Evolutionary conservation across 2,888 invertebrate genomes (phyloP), one percentile per base, ranked within the genome.

Genomic region (Trichopoda pennipes): DNA sequence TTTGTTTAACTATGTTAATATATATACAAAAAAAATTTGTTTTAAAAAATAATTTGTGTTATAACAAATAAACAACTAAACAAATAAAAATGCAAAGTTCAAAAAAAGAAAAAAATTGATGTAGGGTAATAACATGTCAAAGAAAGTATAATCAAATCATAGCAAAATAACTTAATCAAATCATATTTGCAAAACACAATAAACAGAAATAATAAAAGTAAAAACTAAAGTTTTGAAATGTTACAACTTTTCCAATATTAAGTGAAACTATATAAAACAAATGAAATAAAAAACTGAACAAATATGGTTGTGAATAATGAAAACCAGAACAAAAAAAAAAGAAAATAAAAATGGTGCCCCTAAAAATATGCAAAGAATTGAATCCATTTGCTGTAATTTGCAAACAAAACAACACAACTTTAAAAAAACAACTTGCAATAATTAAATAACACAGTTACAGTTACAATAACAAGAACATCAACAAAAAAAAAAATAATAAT

Each of bases 261-360:
- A 78, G 7, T 58, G 28, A 51, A 53, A 35, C 14, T n/a, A 42
- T 35, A 78, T 17, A 51, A 68, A 53, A 73, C 35, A 53, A 58
- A 14, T 49, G 47, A 49, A 63, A 75, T 66, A 66, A 10, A 55
- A 76, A 42, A 28, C n/a, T n/a, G 28, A 28, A 68, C 38, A 80
- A 79, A 75, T 23, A 84, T 80, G 84, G 84, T 84, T 84, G 84
- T 84, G 84, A 84, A 80, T 53, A 77, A 21, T 70, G 60, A 77
- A 69, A 61, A 47, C 74, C 35, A 51, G 17, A 17, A 73, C 12
- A 56, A 28, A 28, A 28, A 28, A 56, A 28, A 28, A 28, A 28
- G 17, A 42, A 38, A 42, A 58, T n/a, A 42, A 49, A 60, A 17
- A 55, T 21, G 70, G 56, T 44, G 73, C 83, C 64, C 76, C 75